phyloP scores from a whole-genome alignment of 1,140 invertebrate species.

The Samia ricini region DNA sequence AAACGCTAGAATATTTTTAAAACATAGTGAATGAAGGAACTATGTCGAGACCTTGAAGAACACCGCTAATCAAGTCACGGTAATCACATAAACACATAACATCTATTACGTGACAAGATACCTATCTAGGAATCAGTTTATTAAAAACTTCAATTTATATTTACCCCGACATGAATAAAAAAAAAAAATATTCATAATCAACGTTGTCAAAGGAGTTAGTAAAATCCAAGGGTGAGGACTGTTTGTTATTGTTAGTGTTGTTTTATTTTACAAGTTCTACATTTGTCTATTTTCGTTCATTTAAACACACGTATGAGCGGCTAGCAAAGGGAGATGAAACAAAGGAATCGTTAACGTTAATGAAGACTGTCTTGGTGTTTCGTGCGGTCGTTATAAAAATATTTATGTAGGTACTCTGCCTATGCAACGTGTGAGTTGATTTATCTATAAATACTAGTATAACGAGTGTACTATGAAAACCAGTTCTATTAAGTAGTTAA shows the following conservation, averaged over 20 bases:
- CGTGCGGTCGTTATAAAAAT: background rate
- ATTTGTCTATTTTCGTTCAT: background rate
- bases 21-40: background rate
- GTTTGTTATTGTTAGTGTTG: conserved; percentile 4
- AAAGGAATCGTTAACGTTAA: conserved; percentile 1
- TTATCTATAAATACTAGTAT: no score
- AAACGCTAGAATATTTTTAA: background rate
- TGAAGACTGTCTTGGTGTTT: conserved; percentile 8
- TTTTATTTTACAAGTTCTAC: conserved; percentile 1
- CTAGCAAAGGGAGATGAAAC: background rate
- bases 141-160: background rate
- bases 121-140: background rate
- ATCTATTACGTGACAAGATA: background rate
- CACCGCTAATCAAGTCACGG: conserved; percentile 8
- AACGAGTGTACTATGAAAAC: no score
- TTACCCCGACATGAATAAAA: conserved; percentile 3
- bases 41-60: background rate
- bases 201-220: conserved; percentile 1
- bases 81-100: conserved; percentile 4
- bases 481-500: no score
- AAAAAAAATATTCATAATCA: background rate
- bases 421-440: no score
- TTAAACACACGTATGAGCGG: background rate
- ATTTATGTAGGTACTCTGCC: background rate
- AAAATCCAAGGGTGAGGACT: background rate